These are phyloP conservation scores for Cyclophora punctaria DNA, from an alignment of 2,888 invertebrate genomes.

Conservation along the genomic window DNA sequence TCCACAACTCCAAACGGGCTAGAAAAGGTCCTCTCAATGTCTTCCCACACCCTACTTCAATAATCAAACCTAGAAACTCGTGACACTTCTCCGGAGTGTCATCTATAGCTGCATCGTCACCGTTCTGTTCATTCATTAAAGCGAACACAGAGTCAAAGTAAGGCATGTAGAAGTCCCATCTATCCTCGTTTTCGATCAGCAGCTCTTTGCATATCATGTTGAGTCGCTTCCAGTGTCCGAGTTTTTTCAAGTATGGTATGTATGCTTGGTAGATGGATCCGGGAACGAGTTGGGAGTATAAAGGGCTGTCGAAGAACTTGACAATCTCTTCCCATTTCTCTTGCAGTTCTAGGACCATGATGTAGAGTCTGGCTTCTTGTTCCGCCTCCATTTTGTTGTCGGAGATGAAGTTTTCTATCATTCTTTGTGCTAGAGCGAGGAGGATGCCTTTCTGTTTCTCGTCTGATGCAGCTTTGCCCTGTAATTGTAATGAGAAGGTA, in stretches of 20 bases:
- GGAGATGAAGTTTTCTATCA: constrained; percentile 91
- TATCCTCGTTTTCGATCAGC: constrained; percentile 81
- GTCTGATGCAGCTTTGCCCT: constrained; percentile 67
- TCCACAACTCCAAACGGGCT: constrained; percentile 86
- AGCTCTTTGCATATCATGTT: constrained; percentile 84
- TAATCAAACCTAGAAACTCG: constrained; percentile 64
- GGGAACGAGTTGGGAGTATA: constrained; percentile 80
- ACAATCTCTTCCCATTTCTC: constrained; percentile 88
- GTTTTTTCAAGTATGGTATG: constrained; percentile 82
- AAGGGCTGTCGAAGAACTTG: constrained; percentile 84
- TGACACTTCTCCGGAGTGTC: constrained; percentile 64
- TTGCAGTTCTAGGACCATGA: constrained; percentile 86
- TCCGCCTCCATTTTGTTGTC: constrained; percentile 94
- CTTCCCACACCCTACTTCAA: constrained; percentile 67
- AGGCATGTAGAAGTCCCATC: constrained; percentile 83
- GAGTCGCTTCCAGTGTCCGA: constrained; percentile 84
- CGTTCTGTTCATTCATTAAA: constrained; percentile 59
- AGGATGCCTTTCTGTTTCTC: constrained; percentile 79
- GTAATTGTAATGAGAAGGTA: constrained; percentile 1
- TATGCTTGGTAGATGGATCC: constrained; percentile 80
- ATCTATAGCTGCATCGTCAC: constrained; percentile 39
- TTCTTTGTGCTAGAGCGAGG: constrained; percentile 91
- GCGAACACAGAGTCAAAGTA: constrained; percentile 83
- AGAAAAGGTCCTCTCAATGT: constrained; percentile 86
- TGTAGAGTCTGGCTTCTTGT: constrained; percentile 92